Percentiles rank a stretch among this genome's conserved stretches.
Conservation (phyloP, 2,888 invertebrate species). For the Scaptodrosophila latifasciaeformis region DNA sequence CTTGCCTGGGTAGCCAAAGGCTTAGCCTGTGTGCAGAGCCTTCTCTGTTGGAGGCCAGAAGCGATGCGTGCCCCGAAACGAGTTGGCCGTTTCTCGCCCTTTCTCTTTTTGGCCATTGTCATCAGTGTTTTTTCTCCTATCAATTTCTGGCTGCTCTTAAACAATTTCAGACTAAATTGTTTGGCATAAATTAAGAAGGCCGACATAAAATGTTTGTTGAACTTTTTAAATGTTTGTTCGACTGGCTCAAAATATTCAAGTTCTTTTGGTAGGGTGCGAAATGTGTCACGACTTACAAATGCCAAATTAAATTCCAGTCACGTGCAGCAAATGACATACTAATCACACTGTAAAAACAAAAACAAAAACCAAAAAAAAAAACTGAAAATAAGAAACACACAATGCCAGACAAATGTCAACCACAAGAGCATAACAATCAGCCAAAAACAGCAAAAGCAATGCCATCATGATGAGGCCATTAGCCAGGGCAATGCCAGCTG, state of each 20-base stretch:
- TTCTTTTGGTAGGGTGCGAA: too few species aligned
- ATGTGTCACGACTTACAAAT: too few species aligned
- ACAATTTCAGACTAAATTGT: slow-evolving; percentile 19
- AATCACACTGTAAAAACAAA: slow-evolving; percentile 40
- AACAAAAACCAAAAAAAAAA: not conserved
- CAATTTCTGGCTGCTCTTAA: slow-evolving; percentile 4
- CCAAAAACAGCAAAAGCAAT: not conserved
- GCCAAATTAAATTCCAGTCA: slow-evolving; percentile 55
- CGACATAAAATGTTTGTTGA: not conserved
- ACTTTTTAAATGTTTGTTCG: too few species aligned
- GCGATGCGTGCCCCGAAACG: too few species aligned
- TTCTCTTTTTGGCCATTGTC: too few species aligned
- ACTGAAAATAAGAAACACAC: not conserved
- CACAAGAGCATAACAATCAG: not conserved
- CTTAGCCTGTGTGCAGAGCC: too few species aligned
- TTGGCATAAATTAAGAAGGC: slow-evolving; percentile 10
- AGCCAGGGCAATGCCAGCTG: slow-evolving; percentile 29
- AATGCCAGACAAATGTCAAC: not conserved
- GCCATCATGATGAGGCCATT: slow-evolving; percentile 28
- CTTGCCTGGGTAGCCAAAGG: too few species aligned
- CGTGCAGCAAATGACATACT: slow-evolving; percentile 57
- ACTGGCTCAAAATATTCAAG: too few species aligned
- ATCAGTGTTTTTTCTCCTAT: too few species aligned
- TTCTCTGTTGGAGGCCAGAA: too few species aligned
- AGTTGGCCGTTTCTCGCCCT: too few species aligned